Conservation (phyloP, 2,797 vertebrate genomes). For the Oryzias sinensis region DNA sequence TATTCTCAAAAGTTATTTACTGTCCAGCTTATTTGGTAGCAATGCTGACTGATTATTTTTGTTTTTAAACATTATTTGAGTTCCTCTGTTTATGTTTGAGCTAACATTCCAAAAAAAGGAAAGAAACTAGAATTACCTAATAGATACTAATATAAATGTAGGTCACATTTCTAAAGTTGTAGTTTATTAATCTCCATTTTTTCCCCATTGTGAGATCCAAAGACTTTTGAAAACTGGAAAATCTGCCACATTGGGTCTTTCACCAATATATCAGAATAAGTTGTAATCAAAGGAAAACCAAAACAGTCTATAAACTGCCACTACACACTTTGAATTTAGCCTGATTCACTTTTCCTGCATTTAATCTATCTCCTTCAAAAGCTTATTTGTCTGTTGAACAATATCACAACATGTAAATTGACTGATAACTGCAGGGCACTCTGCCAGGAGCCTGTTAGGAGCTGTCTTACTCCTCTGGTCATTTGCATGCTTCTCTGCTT, state of each 20-base stretch:
- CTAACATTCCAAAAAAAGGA: too few relatives aligned
- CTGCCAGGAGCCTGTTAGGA: not conserved
- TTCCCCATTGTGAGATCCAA: too few relatives aligned
- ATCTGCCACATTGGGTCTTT: not conserved
- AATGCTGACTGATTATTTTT: too few relatives aligned
- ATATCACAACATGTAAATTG: constrained; percentile 32
- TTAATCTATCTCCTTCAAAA: not conserved
- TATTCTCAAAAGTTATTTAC: too few relatives aligned
- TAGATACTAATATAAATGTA: too few relatives aligned
- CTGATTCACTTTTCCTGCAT: constrained; percentile 3
- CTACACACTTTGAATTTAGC: constrained; percentile 8
- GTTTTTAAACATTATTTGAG: too few relatives aligned
- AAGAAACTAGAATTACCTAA: too few relatives aligned
- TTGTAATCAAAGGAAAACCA: not conserved
- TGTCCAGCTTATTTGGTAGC: too few relatives aligned
- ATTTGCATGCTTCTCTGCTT: not conserved
- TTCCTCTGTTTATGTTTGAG: too few relatives aligned
- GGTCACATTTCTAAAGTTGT: too few relatives aligned
- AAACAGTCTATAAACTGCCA: constrained; percentile 1
- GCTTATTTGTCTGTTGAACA: not conserved
- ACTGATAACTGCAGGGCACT: not conserved
- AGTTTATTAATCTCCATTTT: too few relatives aligned
- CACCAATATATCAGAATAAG: not conserved
- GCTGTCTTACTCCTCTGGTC: not conserved
- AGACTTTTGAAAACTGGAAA: not conserved